These are phyloP conservation scores for Leptinotarsa rubiginosa DNA, from an alignment of 2,888 invertebrate genomes.

Conservation along the genomic window DNA sequence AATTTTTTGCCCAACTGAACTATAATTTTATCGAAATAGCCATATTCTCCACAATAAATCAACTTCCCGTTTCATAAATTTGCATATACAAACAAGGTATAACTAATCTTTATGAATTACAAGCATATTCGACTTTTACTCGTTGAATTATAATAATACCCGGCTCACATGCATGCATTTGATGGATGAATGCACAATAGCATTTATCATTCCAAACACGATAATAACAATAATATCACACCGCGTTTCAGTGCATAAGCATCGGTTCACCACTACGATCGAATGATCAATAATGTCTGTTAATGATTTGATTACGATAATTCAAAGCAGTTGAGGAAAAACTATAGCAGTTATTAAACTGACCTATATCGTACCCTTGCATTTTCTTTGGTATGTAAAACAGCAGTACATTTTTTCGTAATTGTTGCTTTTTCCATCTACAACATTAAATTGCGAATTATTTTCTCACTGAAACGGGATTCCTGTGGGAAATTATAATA, in stretches of 20 bases:
- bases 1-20: slow-evolving; percentile 9
- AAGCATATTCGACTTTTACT: slow-evolving; percentile 8
- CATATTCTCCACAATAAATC: slow-evolving; percentile 11
- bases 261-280: background rate
- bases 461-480: too few relatives aligned
- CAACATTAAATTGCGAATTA: too few relatives aligned
- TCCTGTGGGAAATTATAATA: too few relatives aligned
- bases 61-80: background rate
- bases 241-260: background rate
- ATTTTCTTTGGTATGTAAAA: background rate
- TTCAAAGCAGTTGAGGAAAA: background rate
- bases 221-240: slow-evolving; percentile 17
- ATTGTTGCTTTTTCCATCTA: background rate
- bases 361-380: too few relatives aligned
- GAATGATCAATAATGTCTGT: background rate
- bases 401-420: background rate
- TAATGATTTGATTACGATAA: slow-evolving; percentile 16
- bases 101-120: slow-evolving; percentile 20
- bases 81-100: slow-evolving; percentile 18
- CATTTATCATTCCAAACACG: slow-evolving; percentile 21
- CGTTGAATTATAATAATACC: slow-evolving; percentile 16
- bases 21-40: slow-evolving; percentile 3
- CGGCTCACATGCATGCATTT: background rate
- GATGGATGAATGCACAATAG: slow-evolving; percentile 11
- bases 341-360: background rate